Evolutionary conservation across 2,797 vertebrate species (phyloP).

Genomic region (Gorsachius magnificus): DNA sequence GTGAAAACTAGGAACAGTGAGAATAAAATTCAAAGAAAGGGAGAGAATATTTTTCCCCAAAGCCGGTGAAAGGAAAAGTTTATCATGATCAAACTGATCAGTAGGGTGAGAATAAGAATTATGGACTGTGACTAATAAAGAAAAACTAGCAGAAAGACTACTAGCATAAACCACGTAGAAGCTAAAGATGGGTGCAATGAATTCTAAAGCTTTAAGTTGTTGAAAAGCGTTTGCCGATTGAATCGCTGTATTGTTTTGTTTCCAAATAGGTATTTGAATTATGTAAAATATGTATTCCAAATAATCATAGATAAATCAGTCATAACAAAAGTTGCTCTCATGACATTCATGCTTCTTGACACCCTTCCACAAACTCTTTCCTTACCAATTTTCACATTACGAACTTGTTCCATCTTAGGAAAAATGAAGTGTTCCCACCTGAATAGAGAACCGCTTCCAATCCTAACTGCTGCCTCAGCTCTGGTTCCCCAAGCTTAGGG

Average conservation of each 20-base stretch:
- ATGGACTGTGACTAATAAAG: background rate
- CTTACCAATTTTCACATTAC: background rate
- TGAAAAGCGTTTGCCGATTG: background rate
- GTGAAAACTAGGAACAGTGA: background rate
- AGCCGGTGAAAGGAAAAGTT: background rate
- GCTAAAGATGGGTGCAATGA: background rate
- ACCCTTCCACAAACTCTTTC: background rate
- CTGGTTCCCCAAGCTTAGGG: background rate
- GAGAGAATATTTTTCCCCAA: background rate
- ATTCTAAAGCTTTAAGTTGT: background rate
- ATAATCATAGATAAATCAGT: background rate
- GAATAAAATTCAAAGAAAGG: background rate
- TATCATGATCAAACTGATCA: background rate
- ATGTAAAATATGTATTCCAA: background rate
- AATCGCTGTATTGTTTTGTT: background rate
- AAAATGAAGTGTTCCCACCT: background rate
- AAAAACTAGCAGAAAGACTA: background rate
- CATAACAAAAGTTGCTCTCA: background rate
- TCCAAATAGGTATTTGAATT: background rate
- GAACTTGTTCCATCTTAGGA: background rate
- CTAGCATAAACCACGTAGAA: background rate
- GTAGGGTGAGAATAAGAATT: background rate
- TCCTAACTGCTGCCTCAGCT: background rate
- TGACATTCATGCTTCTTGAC: background rate
- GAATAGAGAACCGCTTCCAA: background rate